These are phyloP conservation scores for Morpho achilles DNA, from an alignment of 2,888 invertebrate genomes.

Conservation along the genomic window DNA sequence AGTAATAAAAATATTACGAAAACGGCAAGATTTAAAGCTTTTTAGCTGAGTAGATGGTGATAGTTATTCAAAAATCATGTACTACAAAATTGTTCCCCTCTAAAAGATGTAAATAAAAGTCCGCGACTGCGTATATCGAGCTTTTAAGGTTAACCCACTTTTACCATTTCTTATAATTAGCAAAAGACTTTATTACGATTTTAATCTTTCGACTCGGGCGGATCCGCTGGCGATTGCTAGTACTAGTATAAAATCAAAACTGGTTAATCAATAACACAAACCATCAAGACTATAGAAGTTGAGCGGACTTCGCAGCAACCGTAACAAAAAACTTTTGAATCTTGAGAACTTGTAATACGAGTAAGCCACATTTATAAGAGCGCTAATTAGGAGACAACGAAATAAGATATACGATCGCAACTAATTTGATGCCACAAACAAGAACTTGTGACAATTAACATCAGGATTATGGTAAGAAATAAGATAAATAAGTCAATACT, in stretches of 20 bases:
- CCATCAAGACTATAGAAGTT: slow-evolving; percentile 3
- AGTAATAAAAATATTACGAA: no score
- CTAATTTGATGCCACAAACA: slow-evolving; percentile 5
- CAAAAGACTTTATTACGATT: no score
- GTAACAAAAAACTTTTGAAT: slow-evolving; percentile 8
- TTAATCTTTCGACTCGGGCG: not conserved
- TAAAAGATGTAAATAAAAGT: no score
- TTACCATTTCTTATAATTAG: no score
- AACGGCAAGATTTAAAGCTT: no score
- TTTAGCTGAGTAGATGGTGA: no score
- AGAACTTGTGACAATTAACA: slow-evolving; percentile 1
- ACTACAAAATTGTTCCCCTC: no score
- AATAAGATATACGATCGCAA: not conserved
- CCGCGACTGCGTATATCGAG: no score
- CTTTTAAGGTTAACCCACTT: no score
- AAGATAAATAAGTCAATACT: no score
- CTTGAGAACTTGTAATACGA: not conserved
- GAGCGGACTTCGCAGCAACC: not conserved
- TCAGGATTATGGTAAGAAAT: no score
- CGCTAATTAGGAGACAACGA: not conserved
- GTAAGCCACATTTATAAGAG: not conserved
- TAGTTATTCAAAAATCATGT: no score
- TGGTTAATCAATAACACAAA: slow-evolving; percentile 5
- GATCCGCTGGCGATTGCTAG: not conserved
- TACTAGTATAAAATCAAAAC: slow-evolving; percentile 4